Evolutionary conservation across 2,888 invertebrate species (phyloP).

Genomic region (Archips crataeganus): DNA sequence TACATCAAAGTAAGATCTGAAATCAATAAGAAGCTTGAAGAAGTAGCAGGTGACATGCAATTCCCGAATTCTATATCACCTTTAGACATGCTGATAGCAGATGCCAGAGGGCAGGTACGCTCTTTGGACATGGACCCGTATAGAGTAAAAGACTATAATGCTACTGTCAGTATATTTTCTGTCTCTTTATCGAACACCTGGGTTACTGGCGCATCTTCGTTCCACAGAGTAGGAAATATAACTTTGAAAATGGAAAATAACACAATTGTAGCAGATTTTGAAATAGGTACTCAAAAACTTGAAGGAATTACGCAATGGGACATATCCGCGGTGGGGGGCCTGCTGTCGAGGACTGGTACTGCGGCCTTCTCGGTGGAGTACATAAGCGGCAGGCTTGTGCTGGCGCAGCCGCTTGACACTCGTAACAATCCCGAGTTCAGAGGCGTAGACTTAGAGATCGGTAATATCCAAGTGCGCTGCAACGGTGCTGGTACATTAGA

Average conservation of each 20-base stretch:
- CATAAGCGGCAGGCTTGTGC: slow-evolving; percentile 88
- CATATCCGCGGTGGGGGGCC: slow-evolving; percentile 88
- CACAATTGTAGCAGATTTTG: slow-evolving; percentile 88
- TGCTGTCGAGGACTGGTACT: slow-evolving; percentile 89
- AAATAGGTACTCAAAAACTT: slow-evolving; percentile 92
- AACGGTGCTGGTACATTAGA: slow-evolving; percentile 95
- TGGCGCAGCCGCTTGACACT: slow-evolving; percentile 92
- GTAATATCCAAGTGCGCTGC: slow-evolving; percentile 93
- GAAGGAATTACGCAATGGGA: slow-evolving; percentile 93
- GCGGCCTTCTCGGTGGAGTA: slow-evolving; percentile 93
- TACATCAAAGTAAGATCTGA: slow-evolving; percentile 88
- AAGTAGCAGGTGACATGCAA: slow-evolving; percentile 85
- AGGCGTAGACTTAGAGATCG: slow-evolving; percentile 91
- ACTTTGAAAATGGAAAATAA: slow-evolving; percentile 90
- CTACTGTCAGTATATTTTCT: slow-evolving; percentile 89
- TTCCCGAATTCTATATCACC: slow-evolving; percentile 92
- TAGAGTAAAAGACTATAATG: slow-evolving; percentile 89
- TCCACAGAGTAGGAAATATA: slow-evolving; percentile 93
- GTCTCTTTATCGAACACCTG: slow-evolving; percentile 91
- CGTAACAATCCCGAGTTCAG: slow-evolving; percentile 90
- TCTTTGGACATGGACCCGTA: slow-evolving; percentile 91
- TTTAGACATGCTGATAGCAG: slow-evolving; percentile 90
- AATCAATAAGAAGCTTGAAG: slow-evolving; percentile 88
- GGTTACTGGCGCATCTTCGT: slow-evolving; percentile 92
- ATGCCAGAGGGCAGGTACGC: slow-evolving; percentile 88